A percentile compares a stretch with the other conserved stretches of the same genome.
Evolutionary conservation across 2,113 vertebrate species (phyloP).

Genomic region (Catharus bicknelli): DNA sequence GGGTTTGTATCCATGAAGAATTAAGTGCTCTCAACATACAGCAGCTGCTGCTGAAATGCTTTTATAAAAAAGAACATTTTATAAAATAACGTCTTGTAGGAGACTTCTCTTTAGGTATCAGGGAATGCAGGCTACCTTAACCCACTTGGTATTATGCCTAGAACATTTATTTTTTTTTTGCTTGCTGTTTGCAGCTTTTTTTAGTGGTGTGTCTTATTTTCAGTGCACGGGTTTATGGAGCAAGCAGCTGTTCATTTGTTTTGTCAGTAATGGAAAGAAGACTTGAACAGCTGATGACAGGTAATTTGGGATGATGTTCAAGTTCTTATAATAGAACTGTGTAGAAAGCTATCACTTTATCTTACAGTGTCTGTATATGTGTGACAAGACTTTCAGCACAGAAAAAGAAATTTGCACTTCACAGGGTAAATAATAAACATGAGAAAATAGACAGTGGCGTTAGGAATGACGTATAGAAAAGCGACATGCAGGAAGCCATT

Average conservation of each 20-base stretch:
- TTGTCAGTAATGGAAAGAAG: slow-evolving; percentile 65
- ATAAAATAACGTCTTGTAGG: neutral
- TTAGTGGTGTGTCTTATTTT: slow-evolving; percentile 7
- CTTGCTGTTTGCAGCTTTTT: slow-evolving; percentile 45
- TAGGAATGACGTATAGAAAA: slow-evolving; percentile 12
- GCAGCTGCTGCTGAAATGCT: neutral
- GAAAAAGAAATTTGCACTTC: slow-evolving; percentile 60
- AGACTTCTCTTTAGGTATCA: neutral
- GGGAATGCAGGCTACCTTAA: neutral
- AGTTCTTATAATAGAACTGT: slow-evolving; percentile 53
- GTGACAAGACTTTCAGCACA: slow-evolving; percentile 64
- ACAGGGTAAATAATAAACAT: slow-evolving; percentile 65
- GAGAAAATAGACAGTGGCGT: slow-evolving; percentile 43
- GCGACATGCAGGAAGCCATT: neutral
- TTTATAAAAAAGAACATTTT: slow-evolving; percentile 1
- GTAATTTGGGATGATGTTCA: slow-evolving; percentile 67
- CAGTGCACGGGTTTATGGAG: slow-evolving; percentile 30
- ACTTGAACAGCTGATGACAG: slow-evolving; percentile 69
- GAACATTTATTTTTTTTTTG: slow-evolving; percentile 10
- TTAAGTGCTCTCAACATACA: neutral
- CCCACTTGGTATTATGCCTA: slow-evolving; percentile 4
- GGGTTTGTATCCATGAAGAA: neutral
- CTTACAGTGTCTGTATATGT: slow-evolving; percentile 54
- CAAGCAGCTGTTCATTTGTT: slow-evolving; percentile 70
- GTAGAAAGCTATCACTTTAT: slow-evolving; percentile 68